phyloP scores from a whole-genome alignment of 1,140 invertebrate species.

The Saccostrea glomerata region DNA sequence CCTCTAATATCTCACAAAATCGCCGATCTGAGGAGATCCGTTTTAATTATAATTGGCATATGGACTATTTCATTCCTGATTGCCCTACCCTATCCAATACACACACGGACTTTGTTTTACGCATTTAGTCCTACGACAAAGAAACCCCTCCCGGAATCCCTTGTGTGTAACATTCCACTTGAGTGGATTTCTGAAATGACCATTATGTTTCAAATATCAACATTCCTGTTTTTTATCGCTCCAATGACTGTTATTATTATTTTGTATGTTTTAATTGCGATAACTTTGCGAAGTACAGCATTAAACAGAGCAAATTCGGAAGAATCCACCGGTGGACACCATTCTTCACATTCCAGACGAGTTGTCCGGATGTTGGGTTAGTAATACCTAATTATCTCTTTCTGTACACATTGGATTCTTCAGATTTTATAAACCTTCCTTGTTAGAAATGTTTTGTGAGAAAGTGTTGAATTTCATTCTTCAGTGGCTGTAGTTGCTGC shows the following conservation, averaged over 20 bases:
- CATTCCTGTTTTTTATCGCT: slow-evolving; percentile 76
- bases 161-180: slow-evolving; percentile 74
- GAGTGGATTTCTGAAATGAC: slow-evolving; percentile 6
- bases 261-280: slow-evolving; percentile 75
- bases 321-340: slow-evolving; percentile 47
- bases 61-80: slow-evolving; percentile 89
- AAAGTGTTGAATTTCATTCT: slow-evolving; percentile 48
- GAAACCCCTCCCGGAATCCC: slow-evolving; percentile 69
- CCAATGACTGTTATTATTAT: slow-evolving; percentile 77
- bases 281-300: slow-evolving; percentile 66
- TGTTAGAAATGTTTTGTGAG: too few relatives aligned
- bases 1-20: slow-evolving; percentile 92
- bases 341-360: slow-evolving; percentile 47
- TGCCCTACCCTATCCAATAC: slow-evolving; percentile 85
- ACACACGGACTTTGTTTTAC: slow-evolving; percentile 72
- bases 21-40: slow-evolving; percentile 87
- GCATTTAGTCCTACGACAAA: slow-evolving; percentile 59
- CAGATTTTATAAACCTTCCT: too few relatives aligned
- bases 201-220: slow-evolving; percentile 64
- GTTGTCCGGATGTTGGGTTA: slow-evolving; percentile 62
- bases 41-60: slow-evolving; percentile 87
- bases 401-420: too few relatives aligned
- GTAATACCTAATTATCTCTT: background rate
- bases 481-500: slow-evolving; percentile 94
- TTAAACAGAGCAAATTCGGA: slow-evolving; percentile 52